Conservation (phyloP, 2,113 vertebrate genomes). For the Cranoglanis bouderius region DNA sequence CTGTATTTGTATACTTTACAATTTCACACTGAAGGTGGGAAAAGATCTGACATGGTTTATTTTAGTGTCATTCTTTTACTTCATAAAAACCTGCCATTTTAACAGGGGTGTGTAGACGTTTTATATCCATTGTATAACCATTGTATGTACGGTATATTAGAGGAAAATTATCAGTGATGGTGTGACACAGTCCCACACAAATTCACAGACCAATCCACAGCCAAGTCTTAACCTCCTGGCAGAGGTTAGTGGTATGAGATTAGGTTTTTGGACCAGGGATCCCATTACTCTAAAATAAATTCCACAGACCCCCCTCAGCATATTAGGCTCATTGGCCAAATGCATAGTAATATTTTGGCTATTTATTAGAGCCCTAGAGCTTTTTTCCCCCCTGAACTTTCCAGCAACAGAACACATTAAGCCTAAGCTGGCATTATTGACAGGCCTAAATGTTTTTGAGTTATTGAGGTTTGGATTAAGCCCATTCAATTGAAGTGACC, state of each 20-base stretch:
- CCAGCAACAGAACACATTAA: not conserved
- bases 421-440: not conserved
- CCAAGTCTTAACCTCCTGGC: not conserved
- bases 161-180: not conserved
- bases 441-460: not conserved
- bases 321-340: not conserved
- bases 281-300: not conserved
- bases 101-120: too few relatives aligned
- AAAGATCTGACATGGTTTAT: too few relatives aligned
- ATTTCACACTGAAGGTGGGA: too few relatives aligned
- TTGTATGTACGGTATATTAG: too few relatives aligned
- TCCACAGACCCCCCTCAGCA: not conserved
- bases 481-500: not conserved
- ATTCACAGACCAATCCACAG: not conserved
- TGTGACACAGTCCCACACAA: not conserved
- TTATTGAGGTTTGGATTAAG: not conserved
- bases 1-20: too few relatives aligned
- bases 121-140: too few relatives aligned
- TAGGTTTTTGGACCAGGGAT: not conserved
- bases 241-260: too few relatives aligned
- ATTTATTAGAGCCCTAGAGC: not conserved
- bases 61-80: too few relatives aligned
- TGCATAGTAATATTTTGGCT: not conserved
- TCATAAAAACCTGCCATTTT: too few relatives aligned
- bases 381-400: not conserved